Evolutionary conservation across 1,140 invertebrate genomes (phyloP).

Genomic region (Pristionchus pacificus): DNA sequence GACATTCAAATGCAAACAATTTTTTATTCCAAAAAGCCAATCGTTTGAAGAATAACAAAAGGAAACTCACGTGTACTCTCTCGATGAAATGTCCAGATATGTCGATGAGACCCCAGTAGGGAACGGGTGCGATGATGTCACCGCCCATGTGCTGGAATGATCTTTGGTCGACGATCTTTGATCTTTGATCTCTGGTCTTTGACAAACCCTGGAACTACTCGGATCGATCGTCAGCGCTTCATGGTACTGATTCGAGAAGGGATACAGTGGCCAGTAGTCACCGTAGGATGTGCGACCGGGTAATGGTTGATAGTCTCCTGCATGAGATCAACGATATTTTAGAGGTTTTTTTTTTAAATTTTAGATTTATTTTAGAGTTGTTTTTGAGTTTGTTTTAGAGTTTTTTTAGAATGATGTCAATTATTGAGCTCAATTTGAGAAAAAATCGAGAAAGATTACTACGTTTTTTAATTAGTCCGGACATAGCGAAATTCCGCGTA

Average conservation of each 20-base stretch:
- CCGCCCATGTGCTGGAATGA: constrained; percentile 38
- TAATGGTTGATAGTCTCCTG: constrained; percentile 29
- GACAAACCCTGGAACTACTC: constrained; percentile 25
- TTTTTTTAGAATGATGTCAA: no score
- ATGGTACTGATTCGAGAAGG: constrained; percentile 32
- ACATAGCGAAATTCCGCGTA: no score
- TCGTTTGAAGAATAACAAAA: no score
- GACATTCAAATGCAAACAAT: no score
- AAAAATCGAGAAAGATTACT: not conserved
- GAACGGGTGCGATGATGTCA: constrained; percentile 38
- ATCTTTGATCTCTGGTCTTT: no score
- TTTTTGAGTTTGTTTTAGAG: no score
- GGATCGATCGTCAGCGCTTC: constrained; percentile 34
- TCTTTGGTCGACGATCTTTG: no score
- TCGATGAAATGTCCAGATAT: constrained; percentile 31
- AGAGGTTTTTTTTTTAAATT: no score
- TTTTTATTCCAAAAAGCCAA: no score
- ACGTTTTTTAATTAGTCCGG: no score
- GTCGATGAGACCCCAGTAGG: constrained; percentile 39
- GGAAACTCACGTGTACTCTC: constrained; percentile 16
- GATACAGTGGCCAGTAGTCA: constrained; percentile 36
- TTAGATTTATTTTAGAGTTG: no score
- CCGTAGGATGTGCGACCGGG: constrained; percentile 30
- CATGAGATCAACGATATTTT: not conserved
- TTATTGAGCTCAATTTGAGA: no score